phyloP scores from a whole-genome alignment of 64 coral and sea anemone genomes.

The Stylophora pistillata region DNA sequence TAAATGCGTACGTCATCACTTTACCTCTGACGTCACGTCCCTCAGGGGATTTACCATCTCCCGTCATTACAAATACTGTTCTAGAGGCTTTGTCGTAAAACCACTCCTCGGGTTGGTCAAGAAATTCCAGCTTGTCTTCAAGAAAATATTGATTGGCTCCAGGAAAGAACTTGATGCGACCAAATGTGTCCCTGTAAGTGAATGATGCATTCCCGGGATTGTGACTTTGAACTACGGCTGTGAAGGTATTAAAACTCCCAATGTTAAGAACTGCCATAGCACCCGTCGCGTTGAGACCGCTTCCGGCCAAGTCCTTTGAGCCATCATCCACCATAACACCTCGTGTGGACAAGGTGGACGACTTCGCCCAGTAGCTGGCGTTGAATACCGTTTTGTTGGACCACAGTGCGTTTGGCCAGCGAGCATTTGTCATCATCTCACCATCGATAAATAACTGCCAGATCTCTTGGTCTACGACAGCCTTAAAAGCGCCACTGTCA shows the following conservation, averaged over 20 bases:
- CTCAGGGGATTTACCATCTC: slow-evolving; percentile 30
- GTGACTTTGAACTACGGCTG: slow-evolving; percentile 43
- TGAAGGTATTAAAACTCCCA: slow-evolving; percentile 83
- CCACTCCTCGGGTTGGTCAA: slow-evolving; percentile 76
- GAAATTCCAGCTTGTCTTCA: slow-evolving; percentile 79
- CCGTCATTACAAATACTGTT: slow-evolving; percentile 69
- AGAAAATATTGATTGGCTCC: slow-evolving; percentile 72
- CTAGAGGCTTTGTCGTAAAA: slow-evolving; percentile 55
- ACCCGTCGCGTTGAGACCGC: slow-evolving; percentile 59
- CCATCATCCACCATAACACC: slow-evolving; percentile 79
- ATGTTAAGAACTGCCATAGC: slow-evolving; percentile 86
- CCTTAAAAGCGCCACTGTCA: slow-evolving; percentile 37
- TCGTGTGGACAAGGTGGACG: slow-evolving; percentile 35
- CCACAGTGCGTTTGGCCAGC: slow-evolving; percentile 83
- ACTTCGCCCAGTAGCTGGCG: slow-evolving; percentile 72
- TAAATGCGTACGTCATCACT: slow-evolving; percentile 66
- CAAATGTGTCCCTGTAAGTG: slow-evolving; percentile 75
- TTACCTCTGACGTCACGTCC: slow-evolving; percentile 63
- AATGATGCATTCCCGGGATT: slow-evolving; percentile 20
- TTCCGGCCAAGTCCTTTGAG: slow-evolving; percentile 66
- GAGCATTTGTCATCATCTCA: slow-evolving; percentile 79
- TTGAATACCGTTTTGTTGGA: slow-evolving; percentile 76
- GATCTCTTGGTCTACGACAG: slow-evolving; percentile 44
- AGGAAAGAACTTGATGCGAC: slow-evolving; percentile 52
- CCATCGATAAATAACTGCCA: slow-evolving; percentile 67